Percentiles rank a stretch among this genome's conserved stretches.
These are phyloP conservation scores for Synanthedon andrenaeformis DNA, from an alignment of 2,888 invertebrate species.

Conservation along the genomic window DNA sequence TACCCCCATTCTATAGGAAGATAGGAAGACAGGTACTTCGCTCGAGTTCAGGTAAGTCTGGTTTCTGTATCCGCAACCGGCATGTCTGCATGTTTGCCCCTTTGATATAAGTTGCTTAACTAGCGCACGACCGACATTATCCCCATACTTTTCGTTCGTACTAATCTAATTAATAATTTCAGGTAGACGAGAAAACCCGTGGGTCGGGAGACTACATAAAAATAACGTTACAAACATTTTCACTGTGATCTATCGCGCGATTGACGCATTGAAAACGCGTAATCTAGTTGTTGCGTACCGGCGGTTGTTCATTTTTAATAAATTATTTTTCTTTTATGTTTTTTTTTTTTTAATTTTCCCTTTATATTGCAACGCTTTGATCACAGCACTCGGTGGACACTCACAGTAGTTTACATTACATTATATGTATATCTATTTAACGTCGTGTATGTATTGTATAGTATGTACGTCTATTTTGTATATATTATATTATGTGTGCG, in stretches of 20 bases:
- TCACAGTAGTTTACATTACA: constrained; percentile 51
- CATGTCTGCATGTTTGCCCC: constrained; percentile 42
- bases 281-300: background rate
- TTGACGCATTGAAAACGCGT: constrained; percentile 13
- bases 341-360: constrained; percentile 54
- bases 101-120: constrained; percentile 22
- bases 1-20: background rate
- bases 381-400: constrained; percentile 68
- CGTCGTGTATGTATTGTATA: constrained; percentile 17
- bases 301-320: constrained; percentile 24
- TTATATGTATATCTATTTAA: constrained; percentile 25
- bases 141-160: constrained; percentile 58
- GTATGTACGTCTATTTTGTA: constrained; percentile 14
- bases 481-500: constrained; percentile 13
- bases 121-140: constrained; percentile 33
- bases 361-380: constrained; percentile 56
- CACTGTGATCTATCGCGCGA: constrained; percentile 16
- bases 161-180: constrained; percentile 70
- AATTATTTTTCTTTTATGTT: constrained; percentile 53
- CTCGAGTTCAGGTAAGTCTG: no score
- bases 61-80: constrained; percentile 8
- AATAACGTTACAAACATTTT: constrained; percentile 46
- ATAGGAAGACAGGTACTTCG: no score
- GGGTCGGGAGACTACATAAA: constrained; percentile 65
- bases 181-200: constrained; percentile 66